These are phyloP conservation scores for Chrysemys picta DNA, from an alignment of 2,113 vertebrate species.

Conservation along the genomic window DNA sequence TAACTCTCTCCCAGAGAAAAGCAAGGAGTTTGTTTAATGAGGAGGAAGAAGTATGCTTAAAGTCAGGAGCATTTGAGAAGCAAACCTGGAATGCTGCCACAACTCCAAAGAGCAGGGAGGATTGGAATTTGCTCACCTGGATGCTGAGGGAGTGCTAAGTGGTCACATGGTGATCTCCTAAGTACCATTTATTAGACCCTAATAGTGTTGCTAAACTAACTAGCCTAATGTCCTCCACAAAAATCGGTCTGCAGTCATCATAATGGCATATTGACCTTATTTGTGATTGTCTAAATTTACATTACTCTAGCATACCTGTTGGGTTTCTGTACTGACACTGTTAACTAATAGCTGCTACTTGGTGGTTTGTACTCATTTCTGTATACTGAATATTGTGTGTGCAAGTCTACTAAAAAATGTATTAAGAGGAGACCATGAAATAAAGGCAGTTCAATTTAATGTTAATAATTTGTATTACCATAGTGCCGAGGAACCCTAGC, in stretches of 20 bases:
- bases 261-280: neutral
- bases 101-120: neutral
- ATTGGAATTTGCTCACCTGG: neutral
- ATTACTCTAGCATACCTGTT: too few species aligned
- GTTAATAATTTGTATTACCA: neutral
- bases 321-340: too few species aligned
- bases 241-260: neutral
- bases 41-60: neutral
- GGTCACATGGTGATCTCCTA: neutral
- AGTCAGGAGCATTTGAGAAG: neutral
- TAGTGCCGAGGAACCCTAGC: neutral
- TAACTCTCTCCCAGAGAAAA: neutral
- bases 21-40: neutral
- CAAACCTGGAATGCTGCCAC: neutral
- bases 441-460: neutral
- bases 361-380: too few species aligned
- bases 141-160: neutral
- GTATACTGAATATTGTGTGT: too few species aligned
- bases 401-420: too few species aligned
- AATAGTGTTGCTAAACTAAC: too few species aligned
- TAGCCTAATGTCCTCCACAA: too few species aligned
- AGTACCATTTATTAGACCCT: neutral
- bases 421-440: too few species aligned
- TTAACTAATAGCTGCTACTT: too few species aligned
- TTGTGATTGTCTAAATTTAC: neutral